phyloP scores from a whole-genome alignment of 1,140 invertebrate species.

The Meloidogyne chitwoodi region DNA sequence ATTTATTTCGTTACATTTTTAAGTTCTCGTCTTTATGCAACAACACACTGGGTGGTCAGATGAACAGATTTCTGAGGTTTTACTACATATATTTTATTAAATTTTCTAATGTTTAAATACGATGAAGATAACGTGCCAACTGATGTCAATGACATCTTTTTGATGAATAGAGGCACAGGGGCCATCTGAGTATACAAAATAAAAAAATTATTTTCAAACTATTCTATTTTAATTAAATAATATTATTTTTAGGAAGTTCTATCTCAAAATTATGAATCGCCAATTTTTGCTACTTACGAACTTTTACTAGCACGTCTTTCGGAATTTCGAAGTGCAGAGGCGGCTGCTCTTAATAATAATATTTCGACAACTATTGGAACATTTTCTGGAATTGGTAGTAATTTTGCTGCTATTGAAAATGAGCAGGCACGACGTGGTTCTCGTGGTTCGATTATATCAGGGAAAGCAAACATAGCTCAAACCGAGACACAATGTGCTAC shows the following conservation, averaged over 20 bases:
- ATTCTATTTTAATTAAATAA: not conserved
- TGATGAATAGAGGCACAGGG: slow-evolving; percentile 8
- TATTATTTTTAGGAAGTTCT: slow-evolving; percentile 46
- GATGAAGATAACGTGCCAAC: slow-evolving; percentile 9
- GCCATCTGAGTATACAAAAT: slow-evolving; percentile 3
- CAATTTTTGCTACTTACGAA: slow-evolving; percentile 53
- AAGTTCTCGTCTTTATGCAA: slow-evolving; percentile 52
- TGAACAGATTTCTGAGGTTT: slow-evolving; percentile 53
- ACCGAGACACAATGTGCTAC: slow-evolving; percentile 40
- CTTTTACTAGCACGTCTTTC: slow-evolving; percentile 42
- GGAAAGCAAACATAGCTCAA: slow-evolving; percentile 54
- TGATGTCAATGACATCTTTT: not conserved
- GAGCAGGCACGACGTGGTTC: slow-evolving; percentile 50
- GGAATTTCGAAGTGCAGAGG: slow-evolving; percentile 30
- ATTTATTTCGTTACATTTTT: not conserved
- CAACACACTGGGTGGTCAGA: slow-evolving; percentile 59
- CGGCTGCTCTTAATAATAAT: not conserved
- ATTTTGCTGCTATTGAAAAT: slow-evolving; percentile 29
- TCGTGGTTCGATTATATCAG: slow-evolving; percentile 58
- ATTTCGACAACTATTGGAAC: not conserved
- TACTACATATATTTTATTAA: not conserved
- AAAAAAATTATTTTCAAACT: not conserved
- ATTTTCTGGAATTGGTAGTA: slow-evolving; percentile 5
- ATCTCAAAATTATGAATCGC: slow-evolving; percentile 46
- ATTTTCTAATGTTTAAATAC: not conserved